A percentile compares a stretch with the other conserved stretches of the same genome.
phyloP scores from a whole-genome alignment of 2,113 vertebrate species.

The Nannospalax galili region DNA sequence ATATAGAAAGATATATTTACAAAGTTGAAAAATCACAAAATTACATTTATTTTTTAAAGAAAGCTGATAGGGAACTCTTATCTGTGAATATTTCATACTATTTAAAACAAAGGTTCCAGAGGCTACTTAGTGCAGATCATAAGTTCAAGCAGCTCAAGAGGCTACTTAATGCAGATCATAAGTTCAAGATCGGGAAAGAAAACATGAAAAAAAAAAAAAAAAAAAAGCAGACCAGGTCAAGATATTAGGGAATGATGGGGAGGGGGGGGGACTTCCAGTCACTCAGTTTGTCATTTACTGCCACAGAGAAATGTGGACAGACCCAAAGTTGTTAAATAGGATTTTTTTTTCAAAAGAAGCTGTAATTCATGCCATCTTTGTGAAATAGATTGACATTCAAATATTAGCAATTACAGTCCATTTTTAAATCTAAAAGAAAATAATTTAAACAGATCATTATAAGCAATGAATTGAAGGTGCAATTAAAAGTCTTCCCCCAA shows the following conservation, averaged over 20 bases:
- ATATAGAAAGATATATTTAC: slow-evolving; percentile 10
- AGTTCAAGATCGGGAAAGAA: neutral
- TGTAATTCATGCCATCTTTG: slow-evolving; percentile 31
- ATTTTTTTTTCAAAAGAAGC: slow-evolving; percentile 44
- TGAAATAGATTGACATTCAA: slow-evolving; percentile 27
- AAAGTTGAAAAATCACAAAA: neutral
- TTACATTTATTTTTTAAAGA: neutral
- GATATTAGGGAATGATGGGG: neutral
- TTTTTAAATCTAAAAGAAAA: slow-evolving; percentile 1
- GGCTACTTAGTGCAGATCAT: neutral
- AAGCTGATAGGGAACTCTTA: neutral
- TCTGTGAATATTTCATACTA: slow-evolving; percentile 37
- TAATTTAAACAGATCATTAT: neutral
- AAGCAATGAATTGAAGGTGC: neutral
- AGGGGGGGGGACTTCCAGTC: neutral
- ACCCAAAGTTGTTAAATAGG: neutral
- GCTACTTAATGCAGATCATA: neutral
- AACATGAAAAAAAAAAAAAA: neutral
- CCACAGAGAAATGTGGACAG: neutral
- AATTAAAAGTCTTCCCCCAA: neutral
- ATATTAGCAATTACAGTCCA: neutral
- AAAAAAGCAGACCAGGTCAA: neutral
- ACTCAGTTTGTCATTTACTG: neutral
- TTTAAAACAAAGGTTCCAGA: slow-evolving; percentile 39
- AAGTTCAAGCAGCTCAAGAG: neutral